These are phyloP conservation scores for Eupithecia vulgata DNA, from an alignment of 2,888 invertebrate genomes.

Conservation along the genomic window DNA sequence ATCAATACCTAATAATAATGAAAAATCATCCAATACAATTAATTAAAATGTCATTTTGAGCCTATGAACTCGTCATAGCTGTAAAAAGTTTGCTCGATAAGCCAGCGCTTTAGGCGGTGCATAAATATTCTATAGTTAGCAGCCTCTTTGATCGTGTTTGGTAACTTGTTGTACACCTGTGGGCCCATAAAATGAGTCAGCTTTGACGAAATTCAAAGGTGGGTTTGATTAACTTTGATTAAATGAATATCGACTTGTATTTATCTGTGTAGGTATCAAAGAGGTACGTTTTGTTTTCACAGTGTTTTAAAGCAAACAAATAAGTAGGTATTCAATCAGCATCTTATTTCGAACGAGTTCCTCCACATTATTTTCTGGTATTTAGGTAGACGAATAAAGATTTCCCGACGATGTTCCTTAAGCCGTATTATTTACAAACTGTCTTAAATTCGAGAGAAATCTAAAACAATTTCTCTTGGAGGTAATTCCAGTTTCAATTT, in stretches of 20 bases:
- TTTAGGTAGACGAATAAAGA: neutral
- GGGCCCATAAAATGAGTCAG: too few species aligned
- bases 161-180: too few species aligned
- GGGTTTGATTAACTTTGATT: too few species aligned
- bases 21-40: too few species aligned
- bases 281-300: neutral
- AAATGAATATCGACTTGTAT: neutral
- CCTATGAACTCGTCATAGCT: too few species aligned
- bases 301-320: neutral
- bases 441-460: constrained; percentile 32
- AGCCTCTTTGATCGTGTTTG: too few species aligned
- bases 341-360: constrained; percentile 8
- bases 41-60: too few species aligned
- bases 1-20: too few species aligned
- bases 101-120: too few species aligned
- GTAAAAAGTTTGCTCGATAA: too few species aligned
- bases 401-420: neutral
- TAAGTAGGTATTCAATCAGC: neutral
- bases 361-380: neutral
- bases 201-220: too few species aligned
- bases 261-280: neutral
- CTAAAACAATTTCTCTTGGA: constrained; percentile 38
- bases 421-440: constrained; percentile 45
- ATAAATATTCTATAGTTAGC: too few species aligned
- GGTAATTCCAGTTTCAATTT: constrained; percentile 33